Conservation (phyloP, 1,140 invertebrate species). For the Lasioglossum albipes region DNA sequence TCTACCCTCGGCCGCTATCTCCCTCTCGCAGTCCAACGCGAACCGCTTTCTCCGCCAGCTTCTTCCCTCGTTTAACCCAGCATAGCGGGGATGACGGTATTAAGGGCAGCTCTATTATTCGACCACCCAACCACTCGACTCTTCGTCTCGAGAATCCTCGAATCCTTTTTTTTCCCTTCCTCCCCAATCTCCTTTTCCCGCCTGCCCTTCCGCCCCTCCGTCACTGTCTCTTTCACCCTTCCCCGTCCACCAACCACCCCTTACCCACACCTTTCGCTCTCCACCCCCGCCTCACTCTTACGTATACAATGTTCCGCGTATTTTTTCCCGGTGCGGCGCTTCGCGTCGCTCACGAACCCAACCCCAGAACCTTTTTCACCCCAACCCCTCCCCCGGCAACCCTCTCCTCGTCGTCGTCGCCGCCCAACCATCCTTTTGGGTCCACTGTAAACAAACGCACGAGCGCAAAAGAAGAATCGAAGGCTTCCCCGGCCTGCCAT, state of each 20-base stretch:
- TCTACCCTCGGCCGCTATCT: slow-evolving; percentile 10
- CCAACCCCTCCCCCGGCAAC: background rate
- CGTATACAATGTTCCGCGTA: slow-evolving; percentile 48
- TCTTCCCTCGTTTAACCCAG: slow-evolving; percentile 65
- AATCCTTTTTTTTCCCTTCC: slow-evolving; percentile 58
- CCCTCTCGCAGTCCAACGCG: slow-evolving; percentile 24
- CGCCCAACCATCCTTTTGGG: slow-evolving; percentile 30
- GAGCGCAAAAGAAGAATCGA: slow-evolving; percentile 62
- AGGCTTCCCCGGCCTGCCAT: slow-evolving; percentile 40
- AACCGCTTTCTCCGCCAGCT: slow-evolving; percentile 53
- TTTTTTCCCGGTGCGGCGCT: slow-evolving; percentile 45
- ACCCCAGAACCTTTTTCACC: background rate
- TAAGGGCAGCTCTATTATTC: slow-evolving; percentile 75
- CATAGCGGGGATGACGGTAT: slow-evolving; percentile 71
- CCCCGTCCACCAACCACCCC: slow-evolving; percentile 7
- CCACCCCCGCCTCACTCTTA: slow-evolving; percentile 28
- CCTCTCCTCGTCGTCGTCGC: background rate
- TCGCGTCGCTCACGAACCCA: background rate
- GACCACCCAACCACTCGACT: slow-evolving; percentile 73
- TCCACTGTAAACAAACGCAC: slow-evolving; percentile 68
- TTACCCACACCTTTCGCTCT: slow-evolving; percentile 4
- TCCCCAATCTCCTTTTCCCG: slow-evolving; percentile 33
- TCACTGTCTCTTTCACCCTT: slow-evolving; percentile 34
- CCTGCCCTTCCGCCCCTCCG: slow-evolving; percentile 34
- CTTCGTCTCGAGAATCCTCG: slow-evolving; percentile 70